Evolutionary conservation across 1,140 invertebrate species (phyloP).

Genomic region (Marisa cornuarietis): DNA sequence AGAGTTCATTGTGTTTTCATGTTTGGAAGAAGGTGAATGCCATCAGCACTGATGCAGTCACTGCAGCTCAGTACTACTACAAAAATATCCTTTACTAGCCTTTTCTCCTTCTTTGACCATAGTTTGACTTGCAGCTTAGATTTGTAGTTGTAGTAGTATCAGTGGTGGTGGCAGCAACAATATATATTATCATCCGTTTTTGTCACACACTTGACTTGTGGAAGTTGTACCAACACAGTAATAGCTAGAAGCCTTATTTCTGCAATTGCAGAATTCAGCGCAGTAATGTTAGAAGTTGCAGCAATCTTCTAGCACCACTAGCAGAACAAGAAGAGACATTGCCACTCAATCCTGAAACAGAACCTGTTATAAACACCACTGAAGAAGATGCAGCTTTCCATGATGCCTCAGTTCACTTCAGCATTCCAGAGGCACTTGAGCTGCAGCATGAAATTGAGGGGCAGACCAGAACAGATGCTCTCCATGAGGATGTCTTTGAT

Average conservation of each 20-base stretch:
- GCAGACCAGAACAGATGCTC: not conserved
- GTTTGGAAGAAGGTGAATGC: not conserved
- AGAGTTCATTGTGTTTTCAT: too few species aligned
- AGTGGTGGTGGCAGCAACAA: too few species aligned
- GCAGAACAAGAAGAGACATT: conserved; percentile 12
- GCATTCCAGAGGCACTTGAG: not conserved
- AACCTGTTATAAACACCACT: not conserved
- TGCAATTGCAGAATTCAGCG: conserved; percentile 7
- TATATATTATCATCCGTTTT: too few species aligned
- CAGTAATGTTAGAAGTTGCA: not conserved
- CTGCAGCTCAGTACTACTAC: too few species aligned
- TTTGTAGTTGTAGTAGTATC: too few species aligned
- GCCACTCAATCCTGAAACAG: not conserved
- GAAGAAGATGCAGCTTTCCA: not conserved
- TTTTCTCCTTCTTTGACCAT: not conserved
- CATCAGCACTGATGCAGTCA: too few species aligned
- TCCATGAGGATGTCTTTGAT: not conserved
- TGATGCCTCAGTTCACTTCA: not conserved
- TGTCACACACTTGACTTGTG: too few species aligned
- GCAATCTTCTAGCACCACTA: conserved; percentile 6
- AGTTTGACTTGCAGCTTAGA: too few species aligned
- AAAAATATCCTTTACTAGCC: too few species aligned
- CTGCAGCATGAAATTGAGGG: not conserved
- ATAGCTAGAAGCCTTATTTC: too few species aligned
- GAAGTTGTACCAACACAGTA: too few species aligned